Evolutionary conservation across 1,140 invertebrate species (phyloP), one percentile per base, ranked within the genome.

Genomic region (Drosophila bifasciata): DNA sequence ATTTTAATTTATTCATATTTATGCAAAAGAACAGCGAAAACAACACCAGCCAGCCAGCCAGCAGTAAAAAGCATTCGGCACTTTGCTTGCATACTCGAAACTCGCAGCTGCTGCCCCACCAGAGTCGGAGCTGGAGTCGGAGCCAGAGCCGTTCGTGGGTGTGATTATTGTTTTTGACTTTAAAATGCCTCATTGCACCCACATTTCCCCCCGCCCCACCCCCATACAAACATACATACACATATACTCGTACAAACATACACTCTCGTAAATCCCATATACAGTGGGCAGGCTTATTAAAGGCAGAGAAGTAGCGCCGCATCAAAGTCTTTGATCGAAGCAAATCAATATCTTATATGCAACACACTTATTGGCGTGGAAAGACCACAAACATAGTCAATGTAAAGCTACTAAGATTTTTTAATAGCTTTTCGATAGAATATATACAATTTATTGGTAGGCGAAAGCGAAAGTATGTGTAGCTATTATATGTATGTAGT

Each of bases 1-100:
- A 85, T 81, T 85, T 86, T 85, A 85, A 85, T 85, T 85, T 85
- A 85, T 85, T 85, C 80, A 85, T 85, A 85, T 85, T 85, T 85
- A 85, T 85, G 80, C 80, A 85, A 86, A 86, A 81, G 81, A 76
- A 62, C 79, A 76, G 66, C 72, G 46, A 51, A 16, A 41, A 41
- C 41, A 49, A 13, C 32, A 36, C 32, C 32, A 25, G 7, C 5
- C 23, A 25, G 23, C 0, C 23, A 25, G 23, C 44, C 55, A 28
- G 17, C 43, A 68, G 50, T 66, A 40, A 46, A 45, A 59, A 55
- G 57, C 39, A 46, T 55, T 21, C 53, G 17, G 41, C 49, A 53
- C 48, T 44, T 48, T 61, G 56, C 68, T 50, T 53, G 53, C 72
- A 64, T 67, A 58, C 50, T 74, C 66, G 51, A 53, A 53, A 71